Conservation (phyloP, 2,113 vertebrate genomes). For the Excalfactoria chinensis region DNA sequence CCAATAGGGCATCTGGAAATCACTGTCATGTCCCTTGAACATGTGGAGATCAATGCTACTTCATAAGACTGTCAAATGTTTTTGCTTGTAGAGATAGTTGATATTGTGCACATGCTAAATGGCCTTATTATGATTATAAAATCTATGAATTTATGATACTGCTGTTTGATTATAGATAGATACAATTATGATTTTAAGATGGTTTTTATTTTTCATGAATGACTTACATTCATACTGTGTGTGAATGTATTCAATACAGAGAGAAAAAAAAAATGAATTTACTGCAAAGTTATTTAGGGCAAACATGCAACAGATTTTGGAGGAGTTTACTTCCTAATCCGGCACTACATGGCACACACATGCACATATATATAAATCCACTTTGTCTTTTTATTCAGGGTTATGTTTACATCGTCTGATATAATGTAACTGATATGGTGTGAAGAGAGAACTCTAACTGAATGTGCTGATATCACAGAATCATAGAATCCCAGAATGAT, state of each 20-base stretch:
- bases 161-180: background rate
- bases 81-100: background rate
- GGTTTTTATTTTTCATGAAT: background rate
- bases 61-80: background rate
- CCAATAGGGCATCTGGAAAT: background rate
- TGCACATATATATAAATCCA: background rate
- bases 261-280: background rate
- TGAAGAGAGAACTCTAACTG: background rate
- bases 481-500: background rate
- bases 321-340: rapidly evolving
- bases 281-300: rapidly evolving
- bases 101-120: background rate
- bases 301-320: background rate
- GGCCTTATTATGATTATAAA: background rate
- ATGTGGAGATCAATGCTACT: background rate
- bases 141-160: background rate
- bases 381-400: background rate
- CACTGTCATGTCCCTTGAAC: background rate
- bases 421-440: background rate
- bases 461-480: background rate
- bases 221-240: background rate
- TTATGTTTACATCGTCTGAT: background rate
- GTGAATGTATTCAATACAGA: background rate
- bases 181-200: background rate
- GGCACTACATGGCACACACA: rapidly evolving